Evolutionary conservation across 2,113 vertebrate species (phyloP).

Genomic region (Epinephelus lanceolatus): DNA sequence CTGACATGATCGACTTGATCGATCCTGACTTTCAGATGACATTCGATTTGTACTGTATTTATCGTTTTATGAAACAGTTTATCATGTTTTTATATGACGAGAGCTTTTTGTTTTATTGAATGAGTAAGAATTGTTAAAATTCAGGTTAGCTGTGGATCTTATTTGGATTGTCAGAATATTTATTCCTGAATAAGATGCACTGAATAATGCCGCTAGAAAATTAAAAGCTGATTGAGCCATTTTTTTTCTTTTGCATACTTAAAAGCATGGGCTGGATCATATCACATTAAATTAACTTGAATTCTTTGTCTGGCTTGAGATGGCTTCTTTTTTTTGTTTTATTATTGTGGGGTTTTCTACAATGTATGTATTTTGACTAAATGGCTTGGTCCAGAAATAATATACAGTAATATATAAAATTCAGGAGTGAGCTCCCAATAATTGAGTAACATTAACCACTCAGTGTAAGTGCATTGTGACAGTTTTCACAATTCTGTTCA

Average conservation of each 20-base stretch:
- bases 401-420: background rate
- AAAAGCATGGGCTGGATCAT: conserved; percentile 18
- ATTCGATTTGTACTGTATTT: conserved; percentile 61
- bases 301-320: conserved; percentile 5
- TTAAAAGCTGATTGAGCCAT: conserved; percentile 60
- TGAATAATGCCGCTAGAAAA: conserved; percentile 56
- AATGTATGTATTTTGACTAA: background rate
- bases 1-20: background rate
- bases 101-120: background rate
- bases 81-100: conserved; percentile 34
- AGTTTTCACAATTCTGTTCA: background rate
- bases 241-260: conserved; percentile 7
- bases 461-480: background rate
- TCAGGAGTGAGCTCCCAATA: background rate
- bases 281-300: conserved; percentile 54
- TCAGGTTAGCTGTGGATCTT: conserved; percentile 26
- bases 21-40: conserved; percentile 25
- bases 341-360: background rate
- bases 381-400: background rate
- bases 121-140: conserved; percentile 1
- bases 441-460: background rate
- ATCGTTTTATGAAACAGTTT: conserved; percentile 40
- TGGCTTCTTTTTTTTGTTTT: background rate
- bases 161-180: conserved; percentile 48
- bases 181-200: conserved; percentile 33